phyloP scores from a whole-genome alignment of 2,797 vertebrate genomes.

The Danio kyathit region DNA sequence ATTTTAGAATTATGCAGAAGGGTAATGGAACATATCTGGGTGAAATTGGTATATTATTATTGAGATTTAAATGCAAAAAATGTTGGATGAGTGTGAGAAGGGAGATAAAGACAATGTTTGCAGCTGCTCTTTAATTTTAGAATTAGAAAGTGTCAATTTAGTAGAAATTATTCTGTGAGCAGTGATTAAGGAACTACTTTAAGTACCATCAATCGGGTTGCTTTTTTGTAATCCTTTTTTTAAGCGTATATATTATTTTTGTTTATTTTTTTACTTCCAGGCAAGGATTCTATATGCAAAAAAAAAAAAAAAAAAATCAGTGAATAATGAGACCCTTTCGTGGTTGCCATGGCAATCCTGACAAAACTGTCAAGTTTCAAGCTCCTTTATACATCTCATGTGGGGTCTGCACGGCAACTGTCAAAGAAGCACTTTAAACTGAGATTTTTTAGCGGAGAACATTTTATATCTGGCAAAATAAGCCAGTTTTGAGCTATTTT shows the following conservation, averaged over 20 bases:
- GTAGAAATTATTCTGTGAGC: not conserved
- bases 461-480: slow-evolving; percentile 76
- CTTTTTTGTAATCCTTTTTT: no score
- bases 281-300: slow-evolving; percentile 71
- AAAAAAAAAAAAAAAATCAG: slow-evolving; percentile 57
- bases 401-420: slow-evolving; percentile 75
- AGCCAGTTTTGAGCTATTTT: slow-evolving; percentile 73
- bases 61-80: slow-evolving; percentile 28
- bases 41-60: slow-evolving; percentile 38
- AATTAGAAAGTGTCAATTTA: not conserved
- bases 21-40: slow-evolving; percentile 41
- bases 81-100: not conserved
- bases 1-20: slow-evolving; percentile 42
- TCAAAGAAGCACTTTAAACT: slow-evolving; percentile 79
- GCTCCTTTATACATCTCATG: slow-evolving; percentile 73
- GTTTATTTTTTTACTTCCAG: slow-evolving; percentile 67
- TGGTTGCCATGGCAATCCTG: slow-evolving; percentile 84
- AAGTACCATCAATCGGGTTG: not conserved
- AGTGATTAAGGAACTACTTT: slow-evolving; percentile 15
- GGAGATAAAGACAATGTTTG: slow-evolving; percentile 25
- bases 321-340: slow-evolving; percentile 80
- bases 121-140: slow-evolving; percentile 9
- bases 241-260: slow-evolving; percentile 50
- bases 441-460: slow-evolving; percentile 75
- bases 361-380: slow-evolving; percentile 84